These are phyloP conservation scores for Pampusana beccarii DNA, from an alignment of 2,113 vertebrate species.

Conservation along the genomic window DNA sequence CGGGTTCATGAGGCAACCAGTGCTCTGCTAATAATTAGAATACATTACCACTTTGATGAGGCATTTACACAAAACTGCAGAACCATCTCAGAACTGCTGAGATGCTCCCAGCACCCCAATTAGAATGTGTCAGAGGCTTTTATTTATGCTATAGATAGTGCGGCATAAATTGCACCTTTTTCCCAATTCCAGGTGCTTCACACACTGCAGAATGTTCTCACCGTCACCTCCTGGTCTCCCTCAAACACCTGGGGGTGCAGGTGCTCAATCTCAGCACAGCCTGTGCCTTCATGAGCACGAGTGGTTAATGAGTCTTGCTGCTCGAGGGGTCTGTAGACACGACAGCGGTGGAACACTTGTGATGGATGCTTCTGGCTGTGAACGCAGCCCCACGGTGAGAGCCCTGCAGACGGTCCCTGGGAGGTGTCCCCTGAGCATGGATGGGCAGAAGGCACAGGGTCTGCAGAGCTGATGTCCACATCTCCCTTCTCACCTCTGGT, in stretches of 20 bases:
- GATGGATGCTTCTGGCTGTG: background rate
- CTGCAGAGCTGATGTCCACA: background rate
- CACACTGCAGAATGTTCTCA: fast-evolving
- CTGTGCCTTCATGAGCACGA: background rate
- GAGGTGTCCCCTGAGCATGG: background rate
- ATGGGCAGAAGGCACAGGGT: background rate
- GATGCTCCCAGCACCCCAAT: slow-evolving; percentile 11
- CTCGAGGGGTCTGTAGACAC: too few relatives aligned
- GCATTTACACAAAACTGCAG: slow-evolving; percentile 23
- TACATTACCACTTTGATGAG: slow-evolving; percentile 52
- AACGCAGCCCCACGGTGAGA: background rate
- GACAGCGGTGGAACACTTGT: background rate
- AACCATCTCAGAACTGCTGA: background rate
- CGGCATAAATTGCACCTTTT: background rate
- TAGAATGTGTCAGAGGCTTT: background rate
- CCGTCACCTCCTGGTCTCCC: background rate
- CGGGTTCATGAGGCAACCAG: background rate
- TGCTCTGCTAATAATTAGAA: slow-evolving; percentile 45
- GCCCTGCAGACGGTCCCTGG: background rate
- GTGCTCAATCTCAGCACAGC: background rate
- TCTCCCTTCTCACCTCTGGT: background rate
- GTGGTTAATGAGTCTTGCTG: fast-evolving
- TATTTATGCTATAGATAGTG: background rate
- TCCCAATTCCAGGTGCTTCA: background rate
- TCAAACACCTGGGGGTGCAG: background rate